These are phyloP conservation scores for Chirona hameri DNA, from an alignment of 2,888 invertebrate species.

Conservation along the genomic window DNA sequence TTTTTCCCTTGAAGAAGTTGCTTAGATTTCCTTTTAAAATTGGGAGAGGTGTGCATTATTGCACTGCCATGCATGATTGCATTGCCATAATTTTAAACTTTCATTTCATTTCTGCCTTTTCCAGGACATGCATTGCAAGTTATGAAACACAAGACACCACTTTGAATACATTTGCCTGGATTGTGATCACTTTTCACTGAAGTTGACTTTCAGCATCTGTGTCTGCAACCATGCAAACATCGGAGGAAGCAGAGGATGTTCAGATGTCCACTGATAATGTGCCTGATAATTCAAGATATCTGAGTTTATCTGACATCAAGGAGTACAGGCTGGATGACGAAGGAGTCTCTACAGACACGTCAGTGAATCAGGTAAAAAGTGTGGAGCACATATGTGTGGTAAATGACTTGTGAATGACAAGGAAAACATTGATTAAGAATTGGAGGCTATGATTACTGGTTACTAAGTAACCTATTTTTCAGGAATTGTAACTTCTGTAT, in stretches of 20 bases:
- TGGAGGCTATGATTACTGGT: background rate
- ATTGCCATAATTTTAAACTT: no score
- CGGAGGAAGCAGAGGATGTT: background rate
- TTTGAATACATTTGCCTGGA: no score
- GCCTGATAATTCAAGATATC: background rate
- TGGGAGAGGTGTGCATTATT: no score
- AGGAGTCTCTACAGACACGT: constrained; percentile 35
- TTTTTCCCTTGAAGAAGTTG: no score
- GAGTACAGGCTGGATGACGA: constrained; percentile 33
- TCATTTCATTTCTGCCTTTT: no score
- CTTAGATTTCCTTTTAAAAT: no score
- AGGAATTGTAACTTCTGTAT: background rate
- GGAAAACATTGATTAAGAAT: background rate
- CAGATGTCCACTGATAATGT: background rate
- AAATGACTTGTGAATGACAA: background rate
- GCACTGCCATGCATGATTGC: no score
- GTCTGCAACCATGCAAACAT: no score
- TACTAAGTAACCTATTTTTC: background rate
- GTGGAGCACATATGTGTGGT: constrained; percentile 1
- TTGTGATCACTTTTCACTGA: no score
- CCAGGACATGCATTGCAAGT: no score
- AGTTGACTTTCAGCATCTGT: no score
- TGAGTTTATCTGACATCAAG: background rate
- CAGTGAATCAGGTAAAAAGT: constrained; percentile 32
- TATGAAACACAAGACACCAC: no score